phyloP scores from a whole-genome alignment of 2,113 vertebrate genomes.

The Phaetusa simplex region DNA sequence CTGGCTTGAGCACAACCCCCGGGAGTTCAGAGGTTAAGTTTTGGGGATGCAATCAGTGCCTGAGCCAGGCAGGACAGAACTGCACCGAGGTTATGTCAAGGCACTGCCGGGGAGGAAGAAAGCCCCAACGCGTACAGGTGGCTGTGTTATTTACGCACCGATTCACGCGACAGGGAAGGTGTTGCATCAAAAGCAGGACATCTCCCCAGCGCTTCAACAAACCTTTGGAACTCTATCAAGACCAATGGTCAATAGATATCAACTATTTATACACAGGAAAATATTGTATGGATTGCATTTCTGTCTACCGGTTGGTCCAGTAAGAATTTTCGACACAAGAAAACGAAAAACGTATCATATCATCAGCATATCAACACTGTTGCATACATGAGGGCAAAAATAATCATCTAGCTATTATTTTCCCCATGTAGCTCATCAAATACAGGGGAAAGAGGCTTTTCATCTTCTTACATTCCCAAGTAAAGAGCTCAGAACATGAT shows the following conservation, averaged over 20 bases:
- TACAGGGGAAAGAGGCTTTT: not conserved
- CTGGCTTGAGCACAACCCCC: not conserved
- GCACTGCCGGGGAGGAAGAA: not conserved
- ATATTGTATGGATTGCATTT: not conserved
- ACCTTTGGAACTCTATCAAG: conserved; percentile 19
- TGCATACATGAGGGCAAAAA: not conserved
- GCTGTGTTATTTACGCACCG: not conserved
- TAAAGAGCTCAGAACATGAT: not conserved
- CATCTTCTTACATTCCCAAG: too few species aligned
- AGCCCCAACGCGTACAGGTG: conserved; percentile 35
- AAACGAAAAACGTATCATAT: not conserved
- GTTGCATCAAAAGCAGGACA: not conserved
- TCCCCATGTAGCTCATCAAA: conserved; percentile 15
- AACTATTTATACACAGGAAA: conserved; percentile 5
- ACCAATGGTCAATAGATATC: not conserved
- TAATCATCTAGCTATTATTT: not conserved
- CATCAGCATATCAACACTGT: conserved; percentile 21
- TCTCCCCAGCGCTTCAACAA: not conserved
- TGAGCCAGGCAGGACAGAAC: not conserved
- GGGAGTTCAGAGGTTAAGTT: conserved; percentile 40
- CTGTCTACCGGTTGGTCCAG: conserved; percentile 1
- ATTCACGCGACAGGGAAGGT: not conserved
- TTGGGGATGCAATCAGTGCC: not conserved
- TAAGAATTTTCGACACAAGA: not conserved
- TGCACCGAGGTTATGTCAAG: not conserved